Evolutionary conservation across 1,140 invertebrate genomes (phyloP), one percentile per base, ranked within the genome.

Genomic region (Apis florea): DNA sequence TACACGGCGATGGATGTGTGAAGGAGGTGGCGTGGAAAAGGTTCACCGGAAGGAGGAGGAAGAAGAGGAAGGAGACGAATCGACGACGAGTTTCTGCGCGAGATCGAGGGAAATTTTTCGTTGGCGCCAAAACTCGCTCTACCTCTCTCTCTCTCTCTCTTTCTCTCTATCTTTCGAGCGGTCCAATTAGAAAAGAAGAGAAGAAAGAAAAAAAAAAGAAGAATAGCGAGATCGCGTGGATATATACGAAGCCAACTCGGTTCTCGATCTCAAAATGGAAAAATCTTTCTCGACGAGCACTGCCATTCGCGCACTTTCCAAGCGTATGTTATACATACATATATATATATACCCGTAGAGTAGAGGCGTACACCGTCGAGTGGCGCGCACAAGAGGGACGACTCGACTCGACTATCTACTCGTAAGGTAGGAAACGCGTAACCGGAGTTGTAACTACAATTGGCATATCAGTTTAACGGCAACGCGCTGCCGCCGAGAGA

Each of bases 401-500:
- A 67, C 71, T 82, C 63, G 64, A 83, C 67, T n/a, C n/a, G n/a
- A n/a, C n/a, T n/a, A n/a, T n/a, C 75, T 76, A 79, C 67, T 79
- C 71, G 47, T 56, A 24, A n/a, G 70, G 40, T 54, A 63, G 71
- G 68, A 54, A 56, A 53, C 63, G 79, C 56, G 69, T 71, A 82
- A 85, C 74, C 79, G 80, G 24, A 83, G 70, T 77, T 86, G 85
- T 85, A 87, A 75, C 72, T 81, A 80, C 88, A 85, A 86, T 91
- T 91, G 89, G 91, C 92, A 93, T 93, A 93, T 93, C 92, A 93
- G 85, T 91, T 83, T 75, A 85, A 82, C 10, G 59, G 54, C 70
- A 66, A 63, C 78, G 64, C 71, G 40, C 66, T 56, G 54, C 56
- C 78, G n/a, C n/a, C n/a, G n/a, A n/a, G 74, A 40, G 49, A 74